These are phyloP conservation scores for Mionectes macconnelli DNA, from an alignment of 2,113 vertebrate species.

Conservation along the genomic window DNA sequence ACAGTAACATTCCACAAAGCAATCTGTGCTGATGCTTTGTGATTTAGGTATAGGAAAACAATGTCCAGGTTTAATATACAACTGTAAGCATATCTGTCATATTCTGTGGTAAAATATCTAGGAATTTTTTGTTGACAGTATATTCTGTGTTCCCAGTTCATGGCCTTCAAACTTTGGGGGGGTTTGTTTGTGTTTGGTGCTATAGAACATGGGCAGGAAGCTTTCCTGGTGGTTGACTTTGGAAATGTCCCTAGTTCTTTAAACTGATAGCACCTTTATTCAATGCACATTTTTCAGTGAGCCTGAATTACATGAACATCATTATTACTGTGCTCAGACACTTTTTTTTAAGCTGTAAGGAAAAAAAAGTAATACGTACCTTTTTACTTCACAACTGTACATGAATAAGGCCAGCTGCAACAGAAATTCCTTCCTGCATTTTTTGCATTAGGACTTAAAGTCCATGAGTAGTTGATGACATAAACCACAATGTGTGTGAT, in stretches of 20 bases:
- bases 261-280: not conserved
- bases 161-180: not conserved
- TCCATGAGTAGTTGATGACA: not conserved
- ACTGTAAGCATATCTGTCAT: not conserved
- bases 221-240: not conserved
- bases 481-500: not conserved
- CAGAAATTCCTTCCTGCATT: not conserved
- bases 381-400: not conserved
- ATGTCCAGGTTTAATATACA: not conserved
- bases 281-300: not conserved
- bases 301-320: not conserved
- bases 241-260: not conserved
- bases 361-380: not conserved
- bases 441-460: not conserved
- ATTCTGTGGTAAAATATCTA: not conserved
- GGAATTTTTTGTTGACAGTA: not conserved
- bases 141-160: not conserved
- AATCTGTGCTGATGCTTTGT: not conserved
- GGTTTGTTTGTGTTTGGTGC: not conserved
- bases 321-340: not conserved
- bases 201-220: not conserved
- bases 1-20: not conserved
- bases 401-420: not conserved
- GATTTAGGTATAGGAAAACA: not conserved
- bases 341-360: not conserved